These are phyloP conservation scores for Antennarius maculatus DNA, from an alignment of 2,797 vertebrate genomes.

Conservation along the genomic window DNA sequence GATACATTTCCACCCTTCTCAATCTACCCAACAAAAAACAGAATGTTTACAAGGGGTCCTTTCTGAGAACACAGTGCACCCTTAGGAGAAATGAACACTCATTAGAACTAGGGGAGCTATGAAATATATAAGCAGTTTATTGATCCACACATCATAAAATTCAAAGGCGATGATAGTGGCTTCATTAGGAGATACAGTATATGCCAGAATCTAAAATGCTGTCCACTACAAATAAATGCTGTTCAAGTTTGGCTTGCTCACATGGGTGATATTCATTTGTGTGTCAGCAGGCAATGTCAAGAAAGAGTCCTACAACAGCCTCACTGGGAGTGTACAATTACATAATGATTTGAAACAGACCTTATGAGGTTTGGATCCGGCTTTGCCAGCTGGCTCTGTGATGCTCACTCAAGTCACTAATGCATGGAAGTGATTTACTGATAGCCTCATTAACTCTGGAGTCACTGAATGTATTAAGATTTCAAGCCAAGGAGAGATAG, in stretches of 20 bases:
- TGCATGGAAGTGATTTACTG: constrained; percentile 50
- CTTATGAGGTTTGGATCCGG: constrained; percentile 23
- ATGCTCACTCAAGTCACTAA: constrained; percentile 32
- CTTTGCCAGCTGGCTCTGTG: constrained; percentile 35
- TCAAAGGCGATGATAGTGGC: not conserved
- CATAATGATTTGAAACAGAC: constrained; percentile 32
- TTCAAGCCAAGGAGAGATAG: constrained; percentile 8
- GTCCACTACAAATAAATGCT: not conserved
- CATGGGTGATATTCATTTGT: constrained; percentile 4
- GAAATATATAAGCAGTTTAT: constrained; percentile 9
- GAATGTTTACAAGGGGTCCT: constrained; percentile 15
- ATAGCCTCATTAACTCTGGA: constrained; percentile 14
- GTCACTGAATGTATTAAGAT: constrained; percentile 27
- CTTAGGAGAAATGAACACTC: constrained; percentile 39
- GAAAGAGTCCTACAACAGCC: not conserved
- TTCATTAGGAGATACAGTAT: not conserved
- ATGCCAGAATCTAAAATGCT: too few species aligned
- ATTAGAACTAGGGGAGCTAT: constrained; percentile 17
- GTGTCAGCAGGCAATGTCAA: too few species aligned
- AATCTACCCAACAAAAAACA: constrained; percentile 38
- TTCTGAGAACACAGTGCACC: constrained; percentile 5
- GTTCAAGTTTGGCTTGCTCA: constrained; percentile 1
- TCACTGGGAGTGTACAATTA: constrained; percentile 25
- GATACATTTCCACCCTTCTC: constrained; percentile 2
- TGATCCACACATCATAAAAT: constrained; percentile 6